Evolutionary conservation across 2,888 invertebrate species (phyloP).

Genomic region (Drosophila meridiana): DNA sequence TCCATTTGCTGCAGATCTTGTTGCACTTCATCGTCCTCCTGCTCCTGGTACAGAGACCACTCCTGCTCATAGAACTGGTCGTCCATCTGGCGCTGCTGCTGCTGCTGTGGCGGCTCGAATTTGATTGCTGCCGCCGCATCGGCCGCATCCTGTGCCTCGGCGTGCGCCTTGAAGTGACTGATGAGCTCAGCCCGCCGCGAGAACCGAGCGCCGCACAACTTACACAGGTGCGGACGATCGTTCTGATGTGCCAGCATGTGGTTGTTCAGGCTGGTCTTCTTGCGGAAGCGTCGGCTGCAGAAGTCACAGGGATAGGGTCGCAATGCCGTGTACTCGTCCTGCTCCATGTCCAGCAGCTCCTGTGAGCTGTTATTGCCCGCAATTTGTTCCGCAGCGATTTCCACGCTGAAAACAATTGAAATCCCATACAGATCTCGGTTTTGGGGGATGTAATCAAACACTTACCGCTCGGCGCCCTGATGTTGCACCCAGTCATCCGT

Average conservation of each 20-base stretch:
- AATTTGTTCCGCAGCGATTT: conserved; percentile 88
- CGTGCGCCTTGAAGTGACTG: conserved; percentile 93
- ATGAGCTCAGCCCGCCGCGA: conserved; percentile 92
- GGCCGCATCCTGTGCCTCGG: conserved; percentile 89
- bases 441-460: neutral
- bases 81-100: conserved; percentile 58
- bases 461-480: conserved; percentile 90
- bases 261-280: conserved; percentile 93
- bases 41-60: conserved; percentile 67
- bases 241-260: conserved; percentile 95
- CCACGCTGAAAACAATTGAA: conserved; percentile 86
- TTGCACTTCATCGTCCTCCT: conserved; percentile 26
- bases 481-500: conserved; percentile 92
- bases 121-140: conserved; percentile 66
- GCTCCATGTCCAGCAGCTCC: conserved; percentile 89
- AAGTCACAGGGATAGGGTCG: conserved; percentile 95
- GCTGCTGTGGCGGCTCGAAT: conserved; percentile 63
- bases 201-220: conserved; percentile 92
- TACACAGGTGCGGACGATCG: conserved; percentile 92
- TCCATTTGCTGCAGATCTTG: conserved; percentile 17
- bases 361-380: conserved; percentile 82
- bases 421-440: neutral
- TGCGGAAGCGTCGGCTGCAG: conserved; percentile 93
- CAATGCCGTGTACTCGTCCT: conserved; percentile 88
- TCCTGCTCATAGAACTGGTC: conserved; percentile 84